Evolutionary conservation across 2,888 invertebrate genomes (phyloP).

Genomic region (Cephus spinipes): DNA sequence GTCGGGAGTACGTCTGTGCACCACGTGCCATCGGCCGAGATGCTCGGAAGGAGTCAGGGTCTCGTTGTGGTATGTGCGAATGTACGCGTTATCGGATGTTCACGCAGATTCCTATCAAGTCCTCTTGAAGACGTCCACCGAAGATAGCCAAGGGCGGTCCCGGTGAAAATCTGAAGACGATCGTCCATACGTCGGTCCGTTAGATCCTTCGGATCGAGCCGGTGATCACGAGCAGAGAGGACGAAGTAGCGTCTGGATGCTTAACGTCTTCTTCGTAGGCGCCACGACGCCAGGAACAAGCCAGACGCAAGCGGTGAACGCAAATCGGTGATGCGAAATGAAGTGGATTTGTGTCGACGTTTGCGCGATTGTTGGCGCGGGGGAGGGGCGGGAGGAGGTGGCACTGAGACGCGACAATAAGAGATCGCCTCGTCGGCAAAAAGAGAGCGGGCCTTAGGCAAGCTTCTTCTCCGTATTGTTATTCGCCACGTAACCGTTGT

Average conservation of each 20-base stretch:
- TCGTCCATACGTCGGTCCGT: background rate
- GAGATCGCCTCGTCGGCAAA: background rate
- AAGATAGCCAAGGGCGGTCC: background rate
- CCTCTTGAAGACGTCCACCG: background rate
- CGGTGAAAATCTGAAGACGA: background rate
- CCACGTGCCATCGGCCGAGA: background rate
- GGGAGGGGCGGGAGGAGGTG: background rate
- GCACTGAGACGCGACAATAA: background rate
- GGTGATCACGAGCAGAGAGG: background rate
- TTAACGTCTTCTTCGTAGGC: background rate
- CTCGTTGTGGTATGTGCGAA: background rate
- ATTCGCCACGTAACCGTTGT: conserved; percentile 72
- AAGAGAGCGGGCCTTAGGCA: conserved; percentile 45
- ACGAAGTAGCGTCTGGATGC: background rate
- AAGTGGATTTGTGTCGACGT: background rate
- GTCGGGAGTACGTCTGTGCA: background rate
- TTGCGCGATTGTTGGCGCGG: background rate
- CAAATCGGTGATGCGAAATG: background rate
- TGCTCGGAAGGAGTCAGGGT: background rate
- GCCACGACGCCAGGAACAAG: background rate
- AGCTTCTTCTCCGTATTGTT: conserved; percentile 63
- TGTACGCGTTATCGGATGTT: background rate
- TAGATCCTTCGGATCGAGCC: background rate
- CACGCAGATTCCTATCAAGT: background rate
- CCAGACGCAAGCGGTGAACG: background rate